These are phyloP conservation scores for Keiferia lycopersicella DNA, from an alignment of 2,888 invertebrate species.

Conservation along the genomic window DNA sequence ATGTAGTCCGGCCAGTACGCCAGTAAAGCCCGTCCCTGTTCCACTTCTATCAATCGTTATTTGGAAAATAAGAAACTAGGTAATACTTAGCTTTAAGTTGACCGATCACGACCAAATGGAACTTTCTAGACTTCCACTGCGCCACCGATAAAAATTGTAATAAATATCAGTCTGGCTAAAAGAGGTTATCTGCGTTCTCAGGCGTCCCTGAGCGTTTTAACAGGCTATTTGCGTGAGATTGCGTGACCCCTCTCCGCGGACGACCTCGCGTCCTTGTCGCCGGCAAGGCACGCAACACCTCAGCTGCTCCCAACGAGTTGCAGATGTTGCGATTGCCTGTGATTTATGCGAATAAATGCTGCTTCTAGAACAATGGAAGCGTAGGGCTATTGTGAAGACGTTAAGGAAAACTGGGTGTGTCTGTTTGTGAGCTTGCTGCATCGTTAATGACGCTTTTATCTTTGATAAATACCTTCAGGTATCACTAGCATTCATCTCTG, in stretches of 20 bases:
- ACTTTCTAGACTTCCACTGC: no score
- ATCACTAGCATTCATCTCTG: no score
- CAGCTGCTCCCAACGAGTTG: neutral
- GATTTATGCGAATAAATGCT: neutral
- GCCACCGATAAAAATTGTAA: neutral
- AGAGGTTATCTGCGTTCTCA: neutral
- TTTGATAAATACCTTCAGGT: no score
- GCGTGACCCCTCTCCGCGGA: constrained; percentile 10
- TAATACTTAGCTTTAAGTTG: no score
- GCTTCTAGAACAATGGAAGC: neutral
- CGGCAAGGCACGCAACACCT: constrained; percentile 14
- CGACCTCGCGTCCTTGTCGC: constrained; percentile 11
- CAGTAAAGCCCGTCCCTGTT: no score
- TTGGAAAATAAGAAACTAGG: no score
- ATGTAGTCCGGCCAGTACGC: no score
- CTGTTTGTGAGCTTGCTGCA: no score
- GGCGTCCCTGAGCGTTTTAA: constrained; percentile 3
- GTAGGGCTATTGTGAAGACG: neutral
- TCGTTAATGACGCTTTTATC: no score
- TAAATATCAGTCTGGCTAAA: neutral
- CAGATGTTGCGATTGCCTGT: constrained; percentile 5
- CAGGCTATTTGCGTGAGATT: constrained; percentile 1
- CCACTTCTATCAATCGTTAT: no score
- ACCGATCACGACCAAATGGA: no score
- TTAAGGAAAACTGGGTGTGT: no score